phyloP scores from a whole-genome alignment of 2,113 vertebrate genomes.

The Platichthys stellatus region DNA sequence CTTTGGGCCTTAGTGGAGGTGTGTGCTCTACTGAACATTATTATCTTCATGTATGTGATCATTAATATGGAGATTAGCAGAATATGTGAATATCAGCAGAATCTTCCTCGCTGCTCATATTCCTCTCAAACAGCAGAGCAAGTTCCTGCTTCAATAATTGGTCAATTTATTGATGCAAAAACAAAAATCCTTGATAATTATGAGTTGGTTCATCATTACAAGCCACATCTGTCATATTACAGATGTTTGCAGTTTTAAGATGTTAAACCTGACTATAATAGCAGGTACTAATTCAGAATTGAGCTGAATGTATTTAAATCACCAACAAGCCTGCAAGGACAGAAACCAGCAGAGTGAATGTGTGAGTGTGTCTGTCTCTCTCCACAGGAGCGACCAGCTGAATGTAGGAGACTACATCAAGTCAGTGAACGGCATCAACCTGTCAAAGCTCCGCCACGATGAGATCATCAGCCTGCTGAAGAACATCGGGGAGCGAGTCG shows the following conservation, averaged over 20 bases:
- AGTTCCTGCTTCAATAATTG: neutral
- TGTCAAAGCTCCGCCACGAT: slow-evolving; percentile 93
- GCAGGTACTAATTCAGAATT: no score
- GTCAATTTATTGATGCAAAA: no score
- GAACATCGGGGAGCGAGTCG: slow-evolving; percentile 95
- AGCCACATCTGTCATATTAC: no score
- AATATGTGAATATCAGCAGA: neutral
- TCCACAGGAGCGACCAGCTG: slow-evolving; percentile 92
- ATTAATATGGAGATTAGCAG: neutral
- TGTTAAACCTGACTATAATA: no score
- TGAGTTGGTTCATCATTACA: no score
- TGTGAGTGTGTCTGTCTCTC: neutral
- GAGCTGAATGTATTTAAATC: no score
- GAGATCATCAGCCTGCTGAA: slow-evolving; percentile 97
- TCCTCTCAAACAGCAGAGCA: neutral
- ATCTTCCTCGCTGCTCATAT: neutral
- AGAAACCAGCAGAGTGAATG: neutral
- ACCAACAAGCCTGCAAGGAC: no score
- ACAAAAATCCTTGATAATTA: no score
- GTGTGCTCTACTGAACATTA: no score
- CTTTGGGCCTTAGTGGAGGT: no score
- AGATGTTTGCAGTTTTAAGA: no score
- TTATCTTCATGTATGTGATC: neutral
- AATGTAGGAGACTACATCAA: slow-evolving; percentile 97
- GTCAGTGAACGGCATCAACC: slow-evolving; percentile 95